Base-by-base conservation (phyloP, 2,113 vertebrate species). In the Centropus unirufus region DNA sequence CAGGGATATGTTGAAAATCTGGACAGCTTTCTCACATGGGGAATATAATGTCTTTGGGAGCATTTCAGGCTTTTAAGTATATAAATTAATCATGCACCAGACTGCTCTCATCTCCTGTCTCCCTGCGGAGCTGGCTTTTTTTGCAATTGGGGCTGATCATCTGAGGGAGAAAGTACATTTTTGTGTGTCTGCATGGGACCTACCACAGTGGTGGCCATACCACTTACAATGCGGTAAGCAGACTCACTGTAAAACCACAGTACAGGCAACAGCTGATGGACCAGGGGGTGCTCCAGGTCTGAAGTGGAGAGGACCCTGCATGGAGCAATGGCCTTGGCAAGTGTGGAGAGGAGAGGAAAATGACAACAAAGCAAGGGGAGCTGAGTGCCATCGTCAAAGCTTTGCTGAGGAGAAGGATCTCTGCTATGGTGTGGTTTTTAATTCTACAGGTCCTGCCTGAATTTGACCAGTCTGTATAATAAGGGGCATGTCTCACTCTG, bases 51-150 rank as follows among this genome's bases (percentile, higher is more conserved):
- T 81, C 64, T 86, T 91, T 93, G 52, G 85, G 93, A 94, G 27
- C 44, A 86, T 93, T 96, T 94, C 84, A 95, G 85, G 75, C 61
- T 55, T 92, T 75, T 86, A 90, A 94, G 73, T 85, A 74, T 52
- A 81, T 83, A 63, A 92, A 97, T 93, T 92, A 97, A 93, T 96
- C 83, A 95, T 69, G 63, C 39, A 70, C 30, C 75, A 86, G 85
- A 72, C 92, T 96, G 52, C 47, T 94, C 39, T 94, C 90, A 61
- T 96, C 90, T 94, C 68, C 79, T 88, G 82, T 77, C 59, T 97
- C 92, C 79, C 75, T 44, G 29, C 17, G 61, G 92, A 94, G 39
- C 59, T 86, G 40, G 22, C 42, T 90, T 7, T 86, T 90, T 90
- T 86, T 92, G 42, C 51, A 47, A 14, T 3, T 59, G 55, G 67